Conservation (phyloP, 2,888 invertebrate genomes). For the Noctuana brunneofusca region DNA sequence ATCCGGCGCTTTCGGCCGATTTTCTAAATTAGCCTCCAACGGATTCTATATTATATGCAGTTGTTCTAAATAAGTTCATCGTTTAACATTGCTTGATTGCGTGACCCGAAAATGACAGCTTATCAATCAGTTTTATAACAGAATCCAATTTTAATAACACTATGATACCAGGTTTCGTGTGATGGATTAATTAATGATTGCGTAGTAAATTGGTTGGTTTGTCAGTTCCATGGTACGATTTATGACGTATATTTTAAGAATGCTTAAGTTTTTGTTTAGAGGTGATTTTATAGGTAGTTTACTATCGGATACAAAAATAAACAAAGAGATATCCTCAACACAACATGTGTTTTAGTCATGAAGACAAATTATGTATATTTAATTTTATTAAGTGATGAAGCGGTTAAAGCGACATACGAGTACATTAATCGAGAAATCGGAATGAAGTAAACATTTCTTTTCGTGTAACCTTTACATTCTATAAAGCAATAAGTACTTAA, state of each 20-base stretch:
- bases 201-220: background rate
- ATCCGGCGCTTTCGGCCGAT: slow-evolving; percentile 58
- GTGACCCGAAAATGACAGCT: slow-evolving; percentile 32
- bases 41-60: slow-evolving; percentile 39
- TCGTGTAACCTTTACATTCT: too few relatives aligned
- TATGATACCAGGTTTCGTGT: slow-evolving; percentile 8
- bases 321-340: background rate
- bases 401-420: too few relatives aligned
- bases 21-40: slow-evolving; percentile 55
- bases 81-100: slow-evolving; percentile 22
- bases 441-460: too few relatives aligned
- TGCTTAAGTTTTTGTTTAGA: slow-evolving; percentile 5
- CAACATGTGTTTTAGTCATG: background rate
- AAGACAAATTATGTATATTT: too few relatives aligned
- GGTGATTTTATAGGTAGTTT: background rate
- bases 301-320: background rate
- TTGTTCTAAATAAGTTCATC: slow-evolving; percentile 32
- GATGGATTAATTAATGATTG: slow-evolving; percentile 29
- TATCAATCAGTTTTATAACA: slow-evolving; percentile 23
- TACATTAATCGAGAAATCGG: too few relatives aligned
- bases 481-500: too few relatives aligned
- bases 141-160: slow-evolving; percentile 21
- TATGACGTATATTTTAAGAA: background rate
- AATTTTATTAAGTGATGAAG: too few relatives aligned
- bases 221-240: slow-evolving; percentile 5